Base-by-base conservation (phyloP, 2,113 vertebrate genomes). In the Gadus chalcogrammus region DNA sequence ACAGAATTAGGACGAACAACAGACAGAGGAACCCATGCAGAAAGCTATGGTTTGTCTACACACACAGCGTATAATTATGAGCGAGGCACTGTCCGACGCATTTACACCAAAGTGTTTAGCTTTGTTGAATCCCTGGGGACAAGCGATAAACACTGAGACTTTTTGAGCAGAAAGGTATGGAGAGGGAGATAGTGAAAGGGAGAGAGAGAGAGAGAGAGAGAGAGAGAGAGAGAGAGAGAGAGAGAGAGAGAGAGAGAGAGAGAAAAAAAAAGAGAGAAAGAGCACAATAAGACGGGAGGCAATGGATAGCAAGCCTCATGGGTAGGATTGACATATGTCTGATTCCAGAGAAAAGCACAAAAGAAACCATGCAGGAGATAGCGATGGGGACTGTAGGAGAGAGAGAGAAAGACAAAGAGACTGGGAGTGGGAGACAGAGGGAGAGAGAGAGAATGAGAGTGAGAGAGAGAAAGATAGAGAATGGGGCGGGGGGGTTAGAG, bases 221-320 rank as follows among this genome's bases (percentile, higher is more conserved):
- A 24, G 22, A 24, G 22, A n/a, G n/a, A n/a, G n/a, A n/a, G n/a
- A n/a, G n/a, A n/a, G n/a, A n/a, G n/a, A n/a, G n/a, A n/a, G n/a
- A n/a, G n/a, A n/a, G n/a, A n/a, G n/a, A n/a, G n/a, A n/a, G n/a
- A n/a, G n/a, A n/a, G n/a, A n/a, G n/a, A n/a, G n/a, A n/a, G n/a
- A n/a, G n/a, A n/a, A n/a, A n/a, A n/a, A n/a, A n/a, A n/a, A n/a
- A n/a, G n/a, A n/a, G n/a, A n/a, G n/a, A n/a, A n/a, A 81, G 72
- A 71, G 72, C 55, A 22, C 22, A 24, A 24, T 24, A 31, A 64
- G 31, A 74, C 66, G 7, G 72, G 78, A 81, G 79, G 76, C 75
- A 80, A 72, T 69, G 71, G 66, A 68, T 31, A 20, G 70, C 61
- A 73, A 72, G 56, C 61, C 74, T 62, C 27, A 67, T 74, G 63